A percentile compares a stretch with the other conserved stretches of the same genome.
Conservation (phyloP, 2,797 vertebrate species). For the Rhinichthys osculus region DNA sequence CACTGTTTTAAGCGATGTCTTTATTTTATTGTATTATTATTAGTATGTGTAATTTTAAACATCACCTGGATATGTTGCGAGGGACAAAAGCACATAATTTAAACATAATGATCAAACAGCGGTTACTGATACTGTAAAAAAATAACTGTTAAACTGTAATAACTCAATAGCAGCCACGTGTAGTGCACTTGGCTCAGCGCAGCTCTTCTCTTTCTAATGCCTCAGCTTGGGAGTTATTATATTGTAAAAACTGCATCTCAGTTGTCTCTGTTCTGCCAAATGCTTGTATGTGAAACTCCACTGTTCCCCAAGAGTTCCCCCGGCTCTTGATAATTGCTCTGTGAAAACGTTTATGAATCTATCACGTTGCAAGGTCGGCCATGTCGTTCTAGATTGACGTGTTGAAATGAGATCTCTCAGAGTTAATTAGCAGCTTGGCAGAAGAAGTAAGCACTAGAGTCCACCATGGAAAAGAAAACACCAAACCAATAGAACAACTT, state of each 20-base stretch:
- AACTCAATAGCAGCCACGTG: not conserved
- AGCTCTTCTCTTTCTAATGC: not conserved
- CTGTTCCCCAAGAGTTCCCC: constrained; percentile 63
- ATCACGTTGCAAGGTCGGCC: constrained; percentile 58
- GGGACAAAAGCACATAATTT: constrained; percentile 1
- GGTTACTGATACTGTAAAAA: not conserved
- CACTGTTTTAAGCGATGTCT: not conserved
- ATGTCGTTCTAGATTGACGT: constrained; percentile 70
- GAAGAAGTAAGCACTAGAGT: constrained; percentile 28
- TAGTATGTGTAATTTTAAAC: too few relatives aligned
- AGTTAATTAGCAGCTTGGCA: constrained; percentile 68
- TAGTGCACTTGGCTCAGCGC: not conserved
- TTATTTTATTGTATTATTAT: not conserved
- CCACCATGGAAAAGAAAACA: not conserved
- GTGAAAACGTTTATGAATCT: constrained; percentile 69
- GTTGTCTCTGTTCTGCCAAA: not conserved
- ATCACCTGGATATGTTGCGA: not conserved
- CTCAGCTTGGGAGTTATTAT: not conserved
- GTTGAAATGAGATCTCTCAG: constrained; percentile 64
- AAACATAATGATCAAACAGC: constrained; percentile 48
- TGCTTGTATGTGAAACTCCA: not conserved
- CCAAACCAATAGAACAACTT: not conserved
- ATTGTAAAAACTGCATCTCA: constrained; percentile 4
- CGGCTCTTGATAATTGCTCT: constrained; percentile 68
- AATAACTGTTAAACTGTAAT: not conserved